Conservation (phyloP, 2,113 vertebrate species). For the Bufo gargarizans region DNA sequence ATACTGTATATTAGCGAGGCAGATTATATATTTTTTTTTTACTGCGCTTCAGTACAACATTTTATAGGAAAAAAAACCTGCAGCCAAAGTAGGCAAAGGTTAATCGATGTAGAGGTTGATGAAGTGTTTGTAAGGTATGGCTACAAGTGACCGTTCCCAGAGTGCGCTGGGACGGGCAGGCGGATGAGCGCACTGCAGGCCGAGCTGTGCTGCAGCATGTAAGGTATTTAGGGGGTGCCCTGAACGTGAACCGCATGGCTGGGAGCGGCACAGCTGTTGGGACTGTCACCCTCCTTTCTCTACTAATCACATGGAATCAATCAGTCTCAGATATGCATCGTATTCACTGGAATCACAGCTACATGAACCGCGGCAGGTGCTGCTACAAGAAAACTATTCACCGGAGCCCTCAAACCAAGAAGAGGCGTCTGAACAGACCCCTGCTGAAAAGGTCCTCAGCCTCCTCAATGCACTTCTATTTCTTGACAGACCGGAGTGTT, state of each 20-base stretch:
- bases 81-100: background rate
- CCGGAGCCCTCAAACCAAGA: background rate
- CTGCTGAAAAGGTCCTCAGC: background rate
- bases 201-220: constrained; percentile 36
- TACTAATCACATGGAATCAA: constrained; percentile 34
- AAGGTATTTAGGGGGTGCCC: constrained; percentile 21
- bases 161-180: background rate
- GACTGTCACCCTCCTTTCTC: constrained; percentile 23
- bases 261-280: constrained; percentile 20
- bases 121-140: background rate
- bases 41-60: background rate
- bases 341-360: constrained; percentile 6
- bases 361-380: constrained; percentile 38
- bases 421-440: background rate
- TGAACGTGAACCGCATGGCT: constrained; percentile 3
- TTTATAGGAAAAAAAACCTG: background rate
- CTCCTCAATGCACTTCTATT: background rate
- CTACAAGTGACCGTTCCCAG: background rate
- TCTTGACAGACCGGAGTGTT: background rate
- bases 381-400: background rate
- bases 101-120: background rate
- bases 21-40: background rate
- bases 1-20: background rate
- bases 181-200: background rate
- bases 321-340: constrained; percentile 17